These are phyloP conservation scores for Lathamus discolor DNA, from an alignment of 2,113 vertebrate genomes.

Conservation along the genomic window DNA sequence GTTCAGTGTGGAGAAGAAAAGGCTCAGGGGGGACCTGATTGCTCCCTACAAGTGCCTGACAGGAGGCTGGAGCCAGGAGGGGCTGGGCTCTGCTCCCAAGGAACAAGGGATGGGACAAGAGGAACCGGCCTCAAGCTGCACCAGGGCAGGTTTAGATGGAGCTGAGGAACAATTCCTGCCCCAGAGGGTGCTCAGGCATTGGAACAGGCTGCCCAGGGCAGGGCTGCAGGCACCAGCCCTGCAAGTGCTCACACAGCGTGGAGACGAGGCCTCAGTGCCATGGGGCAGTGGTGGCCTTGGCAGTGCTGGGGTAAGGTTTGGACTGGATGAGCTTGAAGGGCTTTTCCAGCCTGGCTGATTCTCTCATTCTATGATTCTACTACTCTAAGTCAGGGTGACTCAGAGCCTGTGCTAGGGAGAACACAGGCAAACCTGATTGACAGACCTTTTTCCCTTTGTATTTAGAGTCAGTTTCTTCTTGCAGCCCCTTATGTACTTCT, in stretches of 20 bases:
- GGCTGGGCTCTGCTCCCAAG: too few species aligned
- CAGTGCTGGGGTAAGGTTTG: background rate
- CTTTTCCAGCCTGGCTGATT: background rate
- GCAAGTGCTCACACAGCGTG: background rate
- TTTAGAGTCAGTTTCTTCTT: background rate
- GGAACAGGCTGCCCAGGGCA: too few species aligned
- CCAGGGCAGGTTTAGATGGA: too few species aligned
- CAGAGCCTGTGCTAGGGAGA: fast-evolving
- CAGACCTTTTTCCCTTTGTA: background rate
- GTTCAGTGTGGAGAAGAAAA: background rate
- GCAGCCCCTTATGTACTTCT: background rate
- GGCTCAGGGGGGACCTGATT: background rate
- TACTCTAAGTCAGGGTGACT: background rate
- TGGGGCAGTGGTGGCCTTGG: background rate
- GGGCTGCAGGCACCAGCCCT: too few species aligned
- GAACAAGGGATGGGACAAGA: too few species aligned
- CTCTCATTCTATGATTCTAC: background rate
- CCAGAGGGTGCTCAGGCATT: too few species aligned
- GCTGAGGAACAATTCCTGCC: too few species aligned
- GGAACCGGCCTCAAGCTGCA: too few species aligned
- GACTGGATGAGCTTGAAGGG: background rate
- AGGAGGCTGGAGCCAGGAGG: too few species aligned
- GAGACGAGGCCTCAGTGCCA: background rate
- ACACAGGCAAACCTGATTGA: background rate
- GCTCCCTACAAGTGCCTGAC: background rate